These are phyloP conservation scores for Epinephelus lanceolatus DNA, from an alignment of 2,113 vertebrate species.

Conservation along the genomic window DNA sequence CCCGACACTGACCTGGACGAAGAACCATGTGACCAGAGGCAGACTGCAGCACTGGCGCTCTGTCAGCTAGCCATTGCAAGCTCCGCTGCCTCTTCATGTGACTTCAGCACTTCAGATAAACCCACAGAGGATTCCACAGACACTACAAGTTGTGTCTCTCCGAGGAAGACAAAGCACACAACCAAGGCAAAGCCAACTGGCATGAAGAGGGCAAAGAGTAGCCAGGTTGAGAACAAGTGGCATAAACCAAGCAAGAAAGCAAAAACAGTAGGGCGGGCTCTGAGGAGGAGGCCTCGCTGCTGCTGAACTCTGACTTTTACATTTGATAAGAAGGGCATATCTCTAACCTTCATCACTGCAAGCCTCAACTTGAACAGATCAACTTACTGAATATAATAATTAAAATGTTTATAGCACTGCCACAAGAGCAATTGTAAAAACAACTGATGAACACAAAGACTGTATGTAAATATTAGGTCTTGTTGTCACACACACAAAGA, in stretches of 20 bases:
- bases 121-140: constrained; percentile 12
- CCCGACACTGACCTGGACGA: constrained; percentile 60
- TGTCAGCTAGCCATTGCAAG: constrained; percentile 92
- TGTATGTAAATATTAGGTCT: constrained; percentile 1
- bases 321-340: constrained; percentile 10
- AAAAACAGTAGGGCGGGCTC: constrained; percentile 79
- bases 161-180: constrained; percentile 16
- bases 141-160: neutral
- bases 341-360: constrained; percentile 4
- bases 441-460: constrained; percentile 23
- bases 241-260: constrained; percentile 84
- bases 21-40: constrained; percentile 91
- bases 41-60: constrained; percentile 94
- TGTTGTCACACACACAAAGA: constrained; percentile 7
- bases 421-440: neutral
- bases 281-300: constrained; percentile 88
- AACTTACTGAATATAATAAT: constrained; percentile 17
- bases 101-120: constrained; percentile 7
- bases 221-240: constrained; percentile 75
- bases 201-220: constrained; percentile 86
- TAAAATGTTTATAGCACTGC: constrained; percentile 7
- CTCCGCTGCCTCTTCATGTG: constrained; percentile 59
- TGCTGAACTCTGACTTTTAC: constrained; percentile 76
- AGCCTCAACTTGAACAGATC: constrained; percentile 25
- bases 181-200: constrained; percentile 74